Evolutionary conservation across 2,888 invertebrate genomes (phyloP), one percentile per base, ranked within the genome.

Genomic region (Leptura quadrifasciata): DNA sequence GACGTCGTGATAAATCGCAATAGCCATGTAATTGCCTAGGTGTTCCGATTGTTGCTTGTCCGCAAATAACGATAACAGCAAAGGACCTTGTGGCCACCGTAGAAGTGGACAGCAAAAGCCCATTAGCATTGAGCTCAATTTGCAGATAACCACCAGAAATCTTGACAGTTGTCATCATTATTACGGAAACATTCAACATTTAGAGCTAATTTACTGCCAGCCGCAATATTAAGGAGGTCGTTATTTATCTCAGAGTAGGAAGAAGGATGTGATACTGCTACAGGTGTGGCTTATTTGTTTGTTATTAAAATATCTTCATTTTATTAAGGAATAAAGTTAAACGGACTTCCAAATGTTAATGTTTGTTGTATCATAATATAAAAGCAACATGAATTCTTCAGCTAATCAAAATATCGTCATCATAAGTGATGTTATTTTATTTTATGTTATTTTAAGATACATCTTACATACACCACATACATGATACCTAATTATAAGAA

Each of bases 91-190:
- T 69, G 81, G 78, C 83, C 83, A 78, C 81, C 81, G 76, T 68
- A 74, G 76, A 71, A 57, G 75, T 60, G 70, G 75, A 83, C 83
- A 83, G 69, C 79, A 72, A 81, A 82, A 80, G 76, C 76, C 83
- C 83, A 83, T 83, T 83, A 83, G 77, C 74, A 77, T 79, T 70
- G 68, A 74, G 69, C 75, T 65, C 77, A 77, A 76, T 80, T 80
- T 69, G 77, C 78, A 73, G 81, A 81, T 81, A 80, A 80, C 69
- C 74, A 39, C 57, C 65, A 57, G 71, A 71, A 64, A 71, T 64
- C 75, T 24, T 72, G 71, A 69, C 73, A 67, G 71, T 47, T 55
- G 60, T 61, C 70, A 58, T 73, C 65, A 70, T 76, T 74, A 70
- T 71, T 76, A 67, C 65, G 74, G 71, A 74, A 74, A 76, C 74